Percentiles rank a stretch among this genome's conserved stretches.
These are phyloP conservation scores for Drosophila asahinai DNA, from an alignment of 1,140 invertebrate species.

Conservation along the genomic window DNA sequence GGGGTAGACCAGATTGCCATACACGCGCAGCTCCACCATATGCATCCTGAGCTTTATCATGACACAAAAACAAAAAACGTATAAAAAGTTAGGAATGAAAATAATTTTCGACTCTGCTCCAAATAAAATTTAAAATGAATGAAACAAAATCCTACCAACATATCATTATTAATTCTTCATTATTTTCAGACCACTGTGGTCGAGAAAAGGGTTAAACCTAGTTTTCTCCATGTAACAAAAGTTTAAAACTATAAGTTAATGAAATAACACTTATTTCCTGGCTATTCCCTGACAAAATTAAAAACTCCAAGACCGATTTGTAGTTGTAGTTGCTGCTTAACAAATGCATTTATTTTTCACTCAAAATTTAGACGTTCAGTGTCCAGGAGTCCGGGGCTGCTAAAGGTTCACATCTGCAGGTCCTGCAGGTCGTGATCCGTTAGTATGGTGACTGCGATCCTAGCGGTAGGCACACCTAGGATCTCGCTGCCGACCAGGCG, in stretches of 20 bases:
- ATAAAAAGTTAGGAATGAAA: neutral
- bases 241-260: too few species aligned
- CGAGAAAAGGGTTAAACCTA: too few species aligned
- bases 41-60: constrained; percentile 32
- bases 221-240: too few species aligned
- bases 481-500: constrained; percentile 86
- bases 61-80: too few species aligned
- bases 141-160: neutral
- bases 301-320: neutral
- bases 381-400: neutral
- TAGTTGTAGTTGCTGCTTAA: too few species aligned
- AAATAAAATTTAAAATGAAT: neutral
- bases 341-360: constrained; percentile 7
- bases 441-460: constrained; percentile 87
- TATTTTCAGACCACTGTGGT: neutral
- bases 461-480: constrained; percentile 87
- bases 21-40: constrained; percentile 87
- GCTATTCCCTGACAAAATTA: neutral
- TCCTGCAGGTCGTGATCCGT: constrained; percentile 82
- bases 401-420: constrained; percentile 59
- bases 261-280: too few species aligned
- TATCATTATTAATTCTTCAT: neutral
- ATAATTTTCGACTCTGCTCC: neutral
- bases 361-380: neutral
- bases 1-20: constrained; percentile 88